Percentiles rank a stretch among this genome's conserved stretches.
Conservation (phyloP, 2,113 vertebrate species). For the Oncorhynchus nerka region DNA sequence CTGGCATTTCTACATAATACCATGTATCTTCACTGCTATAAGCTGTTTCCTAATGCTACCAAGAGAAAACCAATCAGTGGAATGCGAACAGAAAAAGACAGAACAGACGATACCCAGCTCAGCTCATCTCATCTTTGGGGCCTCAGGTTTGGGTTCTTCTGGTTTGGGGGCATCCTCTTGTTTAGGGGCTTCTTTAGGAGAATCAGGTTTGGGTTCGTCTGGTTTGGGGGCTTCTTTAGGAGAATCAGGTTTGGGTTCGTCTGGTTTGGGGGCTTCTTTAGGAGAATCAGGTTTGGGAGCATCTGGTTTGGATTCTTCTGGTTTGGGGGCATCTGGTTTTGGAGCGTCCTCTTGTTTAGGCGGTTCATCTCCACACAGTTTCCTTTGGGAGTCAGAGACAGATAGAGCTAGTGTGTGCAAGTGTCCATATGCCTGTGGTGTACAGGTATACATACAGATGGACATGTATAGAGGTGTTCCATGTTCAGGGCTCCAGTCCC, state of each 20-base stretch:
- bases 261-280: background rate
- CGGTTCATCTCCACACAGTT: conserved; percentile 44
- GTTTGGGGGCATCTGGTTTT: conserved; percentile 16
- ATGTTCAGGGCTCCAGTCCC: background rate
- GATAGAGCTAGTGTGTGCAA: background rate
- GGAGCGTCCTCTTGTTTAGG: background rate
- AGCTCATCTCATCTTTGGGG: conserved; percentile 8
- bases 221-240: background rate
- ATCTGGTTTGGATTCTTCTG: background rate
- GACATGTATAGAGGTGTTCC: too few species aligned
- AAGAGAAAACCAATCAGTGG: background rate
- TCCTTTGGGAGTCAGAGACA: conserved; percentile 47
- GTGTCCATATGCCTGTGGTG: too few species aligned
- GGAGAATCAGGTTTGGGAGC: background rate
- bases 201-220: background rate
- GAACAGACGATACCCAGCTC: background rate
- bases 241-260: background rate
- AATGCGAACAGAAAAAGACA: background rate
- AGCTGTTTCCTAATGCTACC: too few species aligned
- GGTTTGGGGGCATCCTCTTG: background rate
- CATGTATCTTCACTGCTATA: too few species aligned
- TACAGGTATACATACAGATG: too few species aligned
- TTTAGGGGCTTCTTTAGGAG: background rate
- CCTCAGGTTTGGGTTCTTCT: background rate
- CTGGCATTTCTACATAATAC: too few species aligned